Percentiles rank a stretch among this genome's conserved stretches.
Evolutionary conservation across 2,888 invertebrate species (phyloP).

Genomic region (Sinelater perroti): DNA sequence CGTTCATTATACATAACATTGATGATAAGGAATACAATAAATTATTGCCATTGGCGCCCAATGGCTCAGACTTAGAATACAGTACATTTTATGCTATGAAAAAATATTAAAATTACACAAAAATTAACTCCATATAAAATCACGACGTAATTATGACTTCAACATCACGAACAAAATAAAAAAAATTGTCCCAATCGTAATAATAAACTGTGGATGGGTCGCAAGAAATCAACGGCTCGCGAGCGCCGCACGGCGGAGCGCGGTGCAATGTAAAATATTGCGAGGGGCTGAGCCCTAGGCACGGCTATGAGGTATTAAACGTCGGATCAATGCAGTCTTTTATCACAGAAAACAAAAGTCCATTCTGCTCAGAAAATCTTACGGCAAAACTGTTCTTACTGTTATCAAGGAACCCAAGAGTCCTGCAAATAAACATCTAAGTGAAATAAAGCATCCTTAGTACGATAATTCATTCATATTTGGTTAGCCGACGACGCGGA

Average conservation of each 20-base stretch:
- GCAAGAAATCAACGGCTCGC: slow-evolving; percentile 22
- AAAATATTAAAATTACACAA: slow-evolving; percentile 49
- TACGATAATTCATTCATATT: slow-evolving; percentile 25
- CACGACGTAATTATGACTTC: slow-evolving; percentile 40
- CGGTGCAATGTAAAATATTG: slow-evolving; percentile 50
- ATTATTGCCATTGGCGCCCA: slow-evolving; percentile 52
- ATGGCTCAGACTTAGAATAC: slow-evolving; percentile 59
- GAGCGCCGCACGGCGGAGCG: slow-evolving; percentile 23
- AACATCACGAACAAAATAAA: slow-evolving; percentile 36
- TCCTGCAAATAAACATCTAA: slow-evolving; percentile 19
- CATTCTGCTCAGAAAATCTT: slow-evolving; percentile 27
- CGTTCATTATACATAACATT: slow-evolving; percentile 47
- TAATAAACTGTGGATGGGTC: slow-evolving; percentile 27
- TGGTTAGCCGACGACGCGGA: slow-evolving; percentile 16
- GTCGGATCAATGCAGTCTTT: slow-evolving; percentile 54
- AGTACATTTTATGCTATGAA: slow-evolving; percentile 55
- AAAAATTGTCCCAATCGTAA: slow-evolving; percentile 26
- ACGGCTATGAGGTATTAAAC: slow-evolving; percentile 61
- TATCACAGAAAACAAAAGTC: slow-evolving; percentile 59
- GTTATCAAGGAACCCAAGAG: slow-evolving; percentile 12
- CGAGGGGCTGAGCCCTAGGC: slow-evolving; percentile 58
- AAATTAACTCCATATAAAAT: slow-evolving; percentile 46
- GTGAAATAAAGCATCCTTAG: slow-evolving; percentile 20
- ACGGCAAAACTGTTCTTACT: slow-evolving; percentile 16
- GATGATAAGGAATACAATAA: slow-evolving; percentile 58